These are phyloP conservation scores for Thamnophis elegans DNA, from an alignment of 2,797 vertebrate species.

Conservation along the genomic window DNA sequence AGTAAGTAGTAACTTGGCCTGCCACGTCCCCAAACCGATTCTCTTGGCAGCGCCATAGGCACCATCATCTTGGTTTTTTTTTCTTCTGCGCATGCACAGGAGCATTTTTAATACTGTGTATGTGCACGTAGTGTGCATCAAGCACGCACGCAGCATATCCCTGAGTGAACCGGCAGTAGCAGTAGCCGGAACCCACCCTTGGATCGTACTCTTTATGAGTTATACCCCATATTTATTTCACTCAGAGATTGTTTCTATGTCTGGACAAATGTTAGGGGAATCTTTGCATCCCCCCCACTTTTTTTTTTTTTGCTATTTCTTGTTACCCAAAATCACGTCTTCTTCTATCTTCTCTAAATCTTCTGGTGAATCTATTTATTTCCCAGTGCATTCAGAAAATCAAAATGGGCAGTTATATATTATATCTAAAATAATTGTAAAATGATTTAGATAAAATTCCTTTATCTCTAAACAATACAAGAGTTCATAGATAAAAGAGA, in stretches of 20 bases:
- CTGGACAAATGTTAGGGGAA: neutral
- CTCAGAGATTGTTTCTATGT: neutral
- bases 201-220: neutral
- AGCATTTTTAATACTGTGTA: too few species aligned
- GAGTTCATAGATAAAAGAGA: neutral
- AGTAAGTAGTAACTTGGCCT: too few species aligned
- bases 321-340: neutral
- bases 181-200: too few species aligned
- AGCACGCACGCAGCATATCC: too few species aligned
- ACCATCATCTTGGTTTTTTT: too few species aligned
- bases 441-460: conserved; percentile 11
- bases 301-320: neutral
- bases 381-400: conserved; percentile 17
- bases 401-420: conserved; percentile 40
- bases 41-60: too few species aligned
- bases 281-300: neutral
- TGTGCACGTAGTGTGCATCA: too few species aligned
- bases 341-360: conserved; percentile 37
- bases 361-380: neutral
- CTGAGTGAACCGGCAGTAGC: too few species aligned
- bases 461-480: neutral
- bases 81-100: too few species aligned
- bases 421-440: neutral
- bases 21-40: too few species aligned
- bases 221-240: neutral